These are phyloP conservation scores for Caracal caracal DNA, from an alignment of 2,113 vertebrate genomes.

Conservation along the genomic window DNA sequence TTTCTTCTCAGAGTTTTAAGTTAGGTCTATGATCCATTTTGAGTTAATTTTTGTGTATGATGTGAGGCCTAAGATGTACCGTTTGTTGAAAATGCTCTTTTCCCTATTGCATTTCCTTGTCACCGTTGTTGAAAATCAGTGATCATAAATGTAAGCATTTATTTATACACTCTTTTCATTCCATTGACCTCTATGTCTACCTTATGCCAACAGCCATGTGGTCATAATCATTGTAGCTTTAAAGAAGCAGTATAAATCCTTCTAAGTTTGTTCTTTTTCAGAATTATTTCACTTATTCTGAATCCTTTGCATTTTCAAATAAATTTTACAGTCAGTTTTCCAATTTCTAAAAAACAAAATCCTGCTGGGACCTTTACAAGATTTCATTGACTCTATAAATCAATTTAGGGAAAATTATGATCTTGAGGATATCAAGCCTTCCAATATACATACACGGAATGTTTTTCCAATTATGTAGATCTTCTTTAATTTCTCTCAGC, in stretches of 20 bases:
- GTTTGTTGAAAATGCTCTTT: background rate
- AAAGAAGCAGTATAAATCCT: background rate
- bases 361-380: background rate
- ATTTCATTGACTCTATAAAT: background rate
- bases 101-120: too few species aligned
- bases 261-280: background rate
- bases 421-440: background rate
- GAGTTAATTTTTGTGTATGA: background rate
- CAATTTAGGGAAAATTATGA: background rate
- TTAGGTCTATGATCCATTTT: background rate
- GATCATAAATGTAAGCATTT: background rate
- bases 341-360: background rate
- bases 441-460: too few species aligned
- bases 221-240: background rate
- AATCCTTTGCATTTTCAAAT: background rate
- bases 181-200: accelerated
- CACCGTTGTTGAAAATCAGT: background rate
- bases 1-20: background rate
- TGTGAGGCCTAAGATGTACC: background rate
- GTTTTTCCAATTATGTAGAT: background rate
- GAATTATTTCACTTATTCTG: background rate
- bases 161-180: background rate
- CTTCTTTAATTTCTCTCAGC: background rate
- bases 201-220: accelerated
- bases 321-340: background rate